Evolutionary conservation across 2,113 vertebrate species (phyloP).

Genomic region (Macheiramphus alcinus): DNA sequence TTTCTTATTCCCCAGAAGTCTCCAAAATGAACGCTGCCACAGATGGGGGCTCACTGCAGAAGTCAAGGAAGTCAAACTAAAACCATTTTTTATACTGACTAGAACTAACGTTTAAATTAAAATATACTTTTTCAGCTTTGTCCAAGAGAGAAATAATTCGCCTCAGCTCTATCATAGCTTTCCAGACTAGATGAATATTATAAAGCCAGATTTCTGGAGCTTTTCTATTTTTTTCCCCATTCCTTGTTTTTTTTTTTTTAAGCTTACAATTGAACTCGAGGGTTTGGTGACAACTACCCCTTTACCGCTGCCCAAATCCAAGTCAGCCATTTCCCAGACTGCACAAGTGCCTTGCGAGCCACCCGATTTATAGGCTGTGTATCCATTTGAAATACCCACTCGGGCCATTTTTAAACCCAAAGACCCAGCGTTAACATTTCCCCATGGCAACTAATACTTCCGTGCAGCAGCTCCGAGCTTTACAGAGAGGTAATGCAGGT

Average conservation of each 20-base stretch:
- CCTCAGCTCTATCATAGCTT: background rate
- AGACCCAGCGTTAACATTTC: background rate
- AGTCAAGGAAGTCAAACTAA: background rate
- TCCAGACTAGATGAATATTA: background rate
- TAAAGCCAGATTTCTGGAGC: background rate
- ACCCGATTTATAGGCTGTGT: background rate
- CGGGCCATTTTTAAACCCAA: background rate
- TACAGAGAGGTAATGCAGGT: background rate
- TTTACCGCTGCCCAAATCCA: background rate
- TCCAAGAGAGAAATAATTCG: background rate
- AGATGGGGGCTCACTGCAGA: background rate
- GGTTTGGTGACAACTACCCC: background rate
- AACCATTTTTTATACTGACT: background rate
- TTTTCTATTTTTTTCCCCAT: background rate
- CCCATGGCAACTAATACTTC: background rate
- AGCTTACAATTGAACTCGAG: background rate
- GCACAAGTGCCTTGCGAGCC: background rate
- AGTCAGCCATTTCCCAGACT: background rate
- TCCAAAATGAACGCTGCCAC: background rate
- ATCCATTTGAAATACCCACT: background rate
- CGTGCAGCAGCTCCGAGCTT: accelerated
- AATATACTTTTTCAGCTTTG: background rate
- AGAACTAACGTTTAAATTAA: background rate
- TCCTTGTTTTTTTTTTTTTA: background rate
- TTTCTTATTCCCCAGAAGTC: background rate